phyloP scores from a whole-genome alignment of 2,797 vertebrate genomes.

The Antennarius maculatus region DNA sequence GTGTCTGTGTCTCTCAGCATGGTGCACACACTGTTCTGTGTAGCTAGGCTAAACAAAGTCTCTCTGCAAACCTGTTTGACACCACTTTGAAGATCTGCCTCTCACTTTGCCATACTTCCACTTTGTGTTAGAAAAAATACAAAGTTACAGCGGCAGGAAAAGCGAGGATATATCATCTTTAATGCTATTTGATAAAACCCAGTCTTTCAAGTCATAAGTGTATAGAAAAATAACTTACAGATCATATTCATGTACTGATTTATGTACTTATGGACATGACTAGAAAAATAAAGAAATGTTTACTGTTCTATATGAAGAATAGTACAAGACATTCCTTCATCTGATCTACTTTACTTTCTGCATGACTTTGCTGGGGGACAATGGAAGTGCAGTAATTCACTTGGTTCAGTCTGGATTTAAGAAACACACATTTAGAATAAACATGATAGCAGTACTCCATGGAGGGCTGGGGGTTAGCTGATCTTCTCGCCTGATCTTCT shows the following conservation, averaged over 20 bases:
- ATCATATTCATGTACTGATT: no score
- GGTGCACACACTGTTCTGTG: conserved; percentile 46
- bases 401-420: no score
- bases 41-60: conserved; percentile 50
- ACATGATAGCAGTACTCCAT: no score
- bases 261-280: no score
- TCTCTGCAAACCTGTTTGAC: conserved; percentile 47
- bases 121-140: conserved; percentile 9
- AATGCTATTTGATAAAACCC: conserved; percentile 3
- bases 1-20: conserved; percentile 33
- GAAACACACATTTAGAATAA: no score
- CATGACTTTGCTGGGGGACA: no score
- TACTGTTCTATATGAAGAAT: neutral
- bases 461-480: no score
- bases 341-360: no score
- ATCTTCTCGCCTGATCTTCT: no score
- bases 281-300: neutral
- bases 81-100: conserved; percentile 51
- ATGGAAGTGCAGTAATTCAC: no score
- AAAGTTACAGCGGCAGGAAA: conserved; percentile 30
- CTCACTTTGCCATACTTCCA: conserved; percentile 28
- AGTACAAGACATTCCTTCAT: no score
- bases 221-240: neutral
- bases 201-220: neutral
- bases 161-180: conserved; percentile 8